Evolutionary conservation across 2,888 invertebrate species (phyloP), one percentile per base, ranked within the genome.

Genomic region (Lissocephala sabroskyi): DNA sequence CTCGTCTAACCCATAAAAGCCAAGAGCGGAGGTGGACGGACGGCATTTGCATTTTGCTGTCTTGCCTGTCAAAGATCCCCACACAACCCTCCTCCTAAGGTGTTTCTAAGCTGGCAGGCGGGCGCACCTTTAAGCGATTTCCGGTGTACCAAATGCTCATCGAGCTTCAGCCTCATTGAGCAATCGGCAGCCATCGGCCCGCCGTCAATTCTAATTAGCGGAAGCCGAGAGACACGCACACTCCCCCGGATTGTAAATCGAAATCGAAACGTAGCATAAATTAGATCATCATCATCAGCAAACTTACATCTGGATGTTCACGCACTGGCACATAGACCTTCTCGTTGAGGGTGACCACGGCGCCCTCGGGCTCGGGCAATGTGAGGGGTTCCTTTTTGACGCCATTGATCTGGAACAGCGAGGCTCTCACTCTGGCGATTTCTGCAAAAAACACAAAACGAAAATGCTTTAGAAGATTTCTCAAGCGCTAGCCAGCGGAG

Each of bases 301-400:
- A 55, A 95, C 97, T 96, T 88, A 98, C 98, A 87, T 99, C 98
- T 89, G 99, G 98, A 87, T 98, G 96, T 86, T 98, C 98, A 90
- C 98, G 98, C 80, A 97, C 97, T 85, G 98, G 99, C 85, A 99
- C 98, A 87, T 97, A 99, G 82, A 99, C 96, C 91, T 99, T 99
- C 89, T 99, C 98, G 87, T 97, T 96, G 83, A 96, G 90, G 82
- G 96, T 95, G 78, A 94, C 92, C 82, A 95, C 90, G 81, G 93
- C 90, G 65, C 97, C 97, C 79, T 95, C 93, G 57, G 95, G 89
- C 81, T 97, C 96, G 83, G 97, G 97, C 84, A 97, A 87, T 75
- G 93, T 88, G 74, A 97, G 88, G 50, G 97, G 95, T 85, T 97
- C 96, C 85, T 96, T 96, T 86, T 95, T 95, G 62, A 93, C 93